Evolutionary conservation across 1,140 invertebrate species (phyloP).

Genomic region (Aphaenogaster ashmeadi): DNA sequence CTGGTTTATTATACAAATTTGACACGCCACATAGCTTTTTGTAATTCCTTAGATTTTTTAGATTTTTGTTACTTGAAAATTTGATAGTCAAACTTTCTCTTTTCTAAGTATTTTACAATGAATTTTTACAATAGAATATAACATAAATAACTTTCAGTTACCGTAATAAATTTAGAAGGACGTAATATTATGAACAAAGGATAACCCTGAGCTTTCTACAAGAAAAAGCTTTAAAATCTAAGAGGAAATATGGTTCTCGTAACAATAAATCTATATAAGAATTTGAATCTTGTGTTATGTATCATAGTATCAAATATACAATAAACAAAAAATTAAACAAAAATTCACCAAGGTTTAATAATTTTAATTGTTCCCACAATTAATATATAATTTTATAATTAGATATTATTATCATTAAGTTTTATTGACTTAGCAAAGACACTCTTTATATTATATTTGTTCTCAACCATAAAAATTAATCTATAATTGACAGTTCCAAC

Average conservation of each 20-base stretch:
- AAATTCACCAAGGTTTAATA: neutral
- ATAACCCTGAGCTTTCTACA: neutral
- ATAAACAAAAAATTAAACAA: neutral
- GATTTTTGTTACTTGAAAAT: too few species aligned
- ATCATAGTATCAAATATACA: neutral
- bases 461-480: neutral
- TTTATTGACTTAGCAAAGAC: neutral
- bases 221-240: neutral
- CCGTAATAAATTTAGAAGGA: neutral
- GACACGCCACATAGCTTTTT: neutral
- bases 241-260: too few species aligned
- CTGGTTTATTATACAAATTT: neutral
- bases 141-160: neutral
- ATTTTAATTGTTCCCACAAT: slow-evolving; percentile 1
- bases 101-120: neutral
- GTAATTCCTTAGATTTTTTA: neutral
- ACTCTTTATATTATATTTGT: slow-evolving; percentile 4
- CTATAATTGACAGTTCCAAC: neutral
- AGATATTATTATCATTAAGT: neutral
- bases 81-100: neutral
- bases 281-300: neutral
- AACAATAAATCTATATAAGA: neutral
- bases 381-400: neutral
- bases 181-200: neutral
- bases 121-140: neutral